phyloP scores from a whole-genome alignment of 2,888 invertebrate species.

The Pasiphila rectangulata region DNA sequence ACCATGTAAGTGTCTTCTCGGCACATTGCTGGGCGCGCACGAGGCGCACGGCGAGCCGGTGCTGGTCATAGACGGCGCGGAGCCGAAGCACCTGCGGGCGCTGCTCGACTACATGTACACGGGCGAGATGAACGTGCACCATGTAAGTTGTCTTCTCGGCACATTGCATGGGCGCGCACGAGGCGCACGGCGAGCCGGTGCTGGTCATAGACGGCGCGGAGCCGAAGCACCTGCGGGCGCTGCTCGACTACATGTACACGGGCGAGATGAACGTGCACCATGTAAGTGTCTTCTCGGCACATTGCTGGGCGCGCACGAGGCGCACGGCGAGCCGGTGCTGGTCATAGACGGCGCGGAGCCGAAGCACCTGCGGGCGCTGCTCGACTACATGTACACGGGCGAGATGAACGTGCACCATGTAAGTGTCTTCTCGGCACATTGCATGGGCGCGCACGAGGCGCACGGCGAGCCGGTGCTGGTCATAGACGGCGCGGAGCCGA shows the following conservation, averaged over 20 bases:
- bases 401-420: constrained; percentile 97
- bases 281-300: constrained; percentile 84
- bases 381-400: constrained; percentile 97
- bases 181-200: constrained; percentile 83
- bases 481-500: constrained; percentile 83
- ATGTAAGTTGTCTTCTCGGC: constrained; percentile 85
- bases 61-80: constrained; percentile 88
- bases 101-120: constrained; percentile 97
- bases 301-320: constrained; percentile 92
- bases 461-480: constrained; percentile 86
- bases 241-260: constrained; percentile 97
- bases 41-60: constrained; percentile 84
- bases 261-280: constrained; percentile 97
- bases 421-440: constrained; percentile 83
- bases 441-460: constrained; percentile 91
- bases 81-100: constrained; percentile 84
- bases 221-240: constrained; percentile 85
- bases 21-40: constrained; percentile 92
- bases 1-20: constrained; percentile 86
- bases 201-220: constrained; percentile 88
- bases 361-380: constrained; percentile 87
- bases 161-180: constrained; percentile 93
- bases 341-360: constrained; percentile 86
- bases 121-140: constrained; percentile 96
- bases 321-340: constrained; percentile 83